A percentile compares a stretch with the other conserved stretches of the same genome.
These are phyloP conservation scores for Dendrocincla tyrannina DNA, from an alignment of 2,797 vertebrate species.

Conservation along the genomic window DNA sequence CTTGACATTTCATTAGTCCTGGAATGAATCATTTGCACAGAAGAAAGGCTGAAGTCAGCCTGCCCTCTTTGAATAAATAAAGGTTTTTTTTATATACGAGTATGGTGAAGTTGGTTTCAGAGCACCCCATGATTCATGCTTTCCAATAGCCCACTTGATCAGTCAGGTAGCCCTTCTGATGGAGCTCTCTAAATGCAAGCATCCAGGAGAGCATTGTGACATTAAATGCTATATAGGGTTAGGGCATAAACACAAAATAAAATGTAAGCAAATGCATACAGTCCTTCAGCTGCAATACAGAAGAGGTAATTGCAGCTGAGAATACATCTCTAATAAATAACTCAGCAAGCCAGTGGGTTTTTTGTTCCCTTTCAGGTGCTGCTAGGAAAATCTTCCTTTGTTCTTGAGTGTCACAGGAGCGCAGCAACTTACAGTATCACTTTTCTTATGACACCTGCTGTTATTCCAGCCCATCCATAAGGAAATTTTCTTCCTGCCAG, in stretches of 20 bases:
- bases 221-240: background rate
- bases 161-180: background rate
- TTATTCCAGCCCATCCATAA: background rate
- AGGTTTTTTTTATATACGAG: background rate
- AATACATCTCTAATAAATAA: background rate
- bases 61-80: slow-evolving; percentile 7
- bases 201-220: background rate
- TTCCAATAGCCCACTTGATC: background rate
- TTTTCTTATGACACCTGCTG: background rate
- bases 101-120: background rate
- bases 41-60: slow-evolving; percentile 22
- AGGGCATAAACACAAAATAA: background rate
- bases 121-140: background rate
- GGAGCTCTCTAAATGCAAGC: background rate
- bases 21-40: slow-evolving; percentile 24
- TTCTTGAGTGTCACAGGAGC: background rate
- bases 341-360: background rate
- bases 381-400: background rate
- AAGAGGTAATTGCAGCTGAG: background rate
- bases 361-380: background rate
- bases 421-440: background rate
- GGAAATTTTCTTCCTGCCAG: background rate
- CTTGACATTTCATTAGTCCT: slow-evolving; percentile 24
- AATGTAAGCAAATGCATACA: background rate
- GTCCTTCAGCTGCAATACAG: background rate